Percentiles rank a stretch among this genome's conserved stretches.
These are phyloP conservation scores for Illadopsis cleaveri DNA, from an alignment of 2,113 vertebrate genomes.

Conservation along the genomic window DNA sequence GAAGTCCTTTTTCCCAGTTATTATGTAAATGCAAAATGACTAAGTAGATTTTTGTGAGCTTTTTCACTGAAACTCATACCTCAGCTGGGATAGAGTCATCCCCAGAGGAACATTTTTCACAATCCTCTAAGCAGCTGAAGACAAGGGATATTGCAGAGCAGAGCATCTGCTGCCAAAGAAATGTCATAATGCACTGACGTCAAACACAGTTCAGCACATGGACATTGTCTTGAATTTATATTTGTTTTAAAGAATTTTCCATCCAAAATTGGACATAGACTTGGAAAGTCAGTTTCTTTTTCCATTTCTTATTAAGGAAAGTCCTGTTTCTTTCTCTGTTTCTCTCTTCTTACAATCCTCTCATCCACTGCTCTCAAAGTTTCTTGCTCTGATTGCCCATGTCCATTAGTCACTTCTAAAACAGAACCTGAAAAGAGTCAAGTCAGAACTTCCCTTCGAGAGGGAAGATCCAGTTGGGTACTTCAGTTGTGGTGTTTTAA, in stretches of 20 bases:
- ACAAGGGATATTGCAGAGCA: neutral
- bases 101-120: slow-evolving; percentile 1
- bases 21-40: neutral
- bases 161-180: neutral
- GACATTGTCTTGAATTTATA: neutral
- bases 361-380: neutral
- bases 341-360: neutral
- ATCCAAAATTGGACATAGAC: neutral
- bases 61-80: neutral
- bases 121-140: neutral
- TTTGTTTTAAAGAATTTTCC: neutral
- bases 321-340: neutral
- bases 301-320: neutral
- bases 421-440: neutral
- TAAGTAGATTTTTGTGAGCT: neutral
- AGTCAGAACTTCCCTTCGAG: neutral
- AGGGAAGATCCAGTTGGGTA: neutral
- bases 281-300: neutral
- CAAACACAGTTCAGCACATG: neutral
- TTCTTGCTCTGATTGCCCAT: neutral
- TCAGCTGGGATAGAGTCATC: neutral
- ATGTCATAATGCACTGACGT: neutral
- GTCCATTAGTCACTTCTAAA: neutral
- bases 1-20: neutral
- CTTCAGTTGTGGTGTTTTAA: neutral